Evolutionary conservation across 2,797 vertebrate genomes (phyloP).

Genomic region (Erpetoichthys calabaricus): DNA sequence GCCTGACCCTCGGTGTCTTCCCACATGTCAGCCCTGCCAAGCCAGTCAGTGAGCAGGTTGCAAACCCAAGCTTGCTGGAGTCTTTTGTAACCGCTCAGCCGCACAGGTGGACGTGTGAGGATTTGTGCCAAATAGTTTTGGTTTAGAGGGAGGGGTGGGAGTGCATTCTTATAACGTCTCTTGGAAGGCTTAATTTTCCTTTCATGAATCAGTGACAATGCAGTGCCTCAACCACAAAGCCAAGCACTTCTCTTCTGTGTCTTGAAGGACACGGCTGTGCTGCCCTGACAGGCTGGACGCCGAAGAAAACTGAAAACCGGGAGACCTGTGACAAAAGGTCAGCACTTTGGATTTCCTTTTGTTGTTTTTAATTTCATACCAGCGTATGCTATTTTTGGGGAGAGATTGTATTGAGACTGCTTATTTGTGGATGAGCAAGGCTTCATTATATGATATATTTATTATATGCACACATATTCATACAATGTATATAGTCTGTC

Average conservation of each 20-base stretch:
- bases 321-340: conserved; percentile 50
- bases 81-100: conserved; percentile 51
- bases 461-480: too few relatives aligned
- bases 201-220: conserved; percentile 70
- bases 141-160: conserved; percentile 82
- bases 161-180: conserved; percentile 70
- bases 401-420: too few relatives aligned
- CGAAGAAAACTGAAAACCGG: conserved; percentile 44
- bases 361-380: neutral
- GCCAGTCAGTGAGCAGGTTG: conserved; percentile 27
- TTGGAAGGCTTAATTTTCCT: conserved; percentile 71
- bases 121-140: conserved; percentile 85
- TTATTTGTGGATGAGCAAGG: too few relatives aligned
- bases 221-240: conserved; percentile 56
- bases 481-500: too few relatives aligned
- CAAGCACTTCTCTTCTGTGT: conserved; percentile 35
- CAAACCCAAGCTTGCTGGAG: conserved; percentile 33
- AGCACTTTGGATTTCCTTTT: conserved; percentile 29
- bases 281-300: conserved; percentile 43
- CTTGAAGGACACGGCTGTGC: conserved; percentile 38
- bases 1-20: conserved; percentile 5
- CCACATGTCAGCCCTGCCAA: conserved; percentile 6
- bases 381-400: too few relatives aligned
- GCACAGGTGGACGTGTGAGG: conserved; percentile 86
- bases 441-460: too few relatives aligned